Evolutionary conservation across 2,888 invertebrate genomes (phyloP).

Genomic region (Chrysina gloriosa): DNA sequence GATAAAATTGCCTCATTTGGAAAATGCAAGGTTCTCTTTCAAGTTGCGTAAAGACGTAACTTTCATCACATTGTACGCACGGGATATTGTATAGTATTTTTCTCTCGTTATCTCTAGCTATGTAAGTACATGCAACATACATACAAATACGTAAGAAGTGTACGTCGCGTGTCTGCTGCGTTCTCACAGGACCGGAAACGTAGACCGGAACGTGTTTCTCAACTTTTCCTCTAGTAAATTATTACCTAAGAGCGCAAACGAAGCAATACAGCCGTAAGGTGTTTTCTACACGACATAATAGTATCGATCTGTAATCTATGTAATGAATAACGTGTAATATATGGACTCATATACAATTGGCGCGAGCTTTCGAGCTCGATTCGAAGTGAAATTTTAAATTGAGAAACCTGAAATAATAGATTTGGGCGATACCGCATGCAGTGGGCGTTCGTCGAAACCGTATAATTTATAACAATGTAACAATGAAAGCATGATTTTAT

Average conservation of each 20-base stretch:
- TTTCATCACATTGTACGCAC: not conserved
- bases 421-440: too few species aligned
- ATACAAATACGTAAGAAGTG: not conserved
- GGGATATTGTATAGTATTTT: slow-evolving; percentile 3
- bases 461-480: too few species aligned
- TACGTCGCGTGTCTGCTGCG: slow-evolving; percentile 3
- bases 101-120: not conserved
- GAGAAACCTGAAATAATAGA: too few species aligned
- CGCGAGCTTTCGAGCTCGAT: too few species aligned
- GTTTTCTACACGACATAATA: not conserved
- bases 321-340: not conserved
- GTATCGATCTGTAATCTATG: not conserved
- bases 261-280: not conserved
- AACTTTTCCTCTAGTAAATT: slow-evolving; percentile 17
- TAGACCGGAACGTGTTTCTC: slow-evolving; percentile 18
- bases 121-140: too few species aligned
- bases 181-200: slow-evolving; percentile 21
- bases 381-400: too few species aligned
- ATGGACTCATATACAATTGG: too few species aligned
- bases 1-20: not conserved
- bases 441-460: too few species aligned
- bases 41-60: not conserved
- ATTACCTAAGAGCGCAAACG: slow-evolving; percentile 9
- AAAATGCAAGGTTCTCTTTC: not conserved
- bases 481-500: too few species aligned